These are phyloP conservation scores for Glareola pratincola DNA, from an alignment of 2,113 vertebrate genomes.

Conservation along the genomic window DNA sequence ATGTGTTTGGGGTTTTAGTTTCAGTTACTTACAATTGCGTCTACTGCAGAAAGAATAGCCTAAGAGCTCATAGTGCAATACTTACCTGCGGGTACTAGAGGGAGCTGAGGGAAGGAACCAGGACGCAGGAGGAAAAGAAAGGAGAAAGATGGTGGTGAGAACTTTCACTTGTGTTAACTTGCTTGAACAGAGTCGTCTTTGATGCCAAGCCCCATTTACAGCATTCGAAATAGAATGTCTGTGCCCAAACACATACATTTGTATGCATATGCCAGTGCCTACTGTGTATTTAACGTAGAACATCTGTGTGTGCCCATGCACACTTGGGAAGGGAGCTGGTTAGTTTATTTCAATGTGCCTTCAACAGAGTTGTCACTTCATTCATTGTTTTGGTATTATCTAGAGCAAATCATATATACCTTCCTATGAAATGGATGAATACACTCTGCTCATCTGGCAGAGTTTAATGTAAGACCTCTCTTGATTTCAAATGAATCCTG, in stretches of 20 bases:
- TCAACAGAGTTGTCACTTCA: not conserved
- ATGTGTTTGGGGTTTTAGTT: not conserved
- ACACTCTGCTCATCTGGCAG: slow-evolving; percentile 19
- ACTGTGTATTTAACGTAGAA: not conserved
- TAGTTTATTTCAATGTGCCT: not conserved
- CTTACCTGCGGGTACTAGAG: not conserved
- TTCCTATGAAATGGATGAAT: slow-evolving; percentile 4
- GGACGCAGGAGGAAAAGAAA: not conserved
- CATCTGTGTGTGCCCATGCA: not conserved
- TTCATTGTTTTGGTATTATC: slow-evolving; percentile 20
- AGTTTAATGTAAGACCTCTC: slow-evolving; percentile 31
- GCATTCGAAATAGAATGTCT: not conserved
- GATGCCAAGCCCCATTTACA: not conserved
- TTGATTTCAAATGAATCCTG: slow-evolving; percentile 50
- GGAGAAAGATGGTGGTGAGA: not conserved
- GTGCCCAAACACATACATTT: not conserved
- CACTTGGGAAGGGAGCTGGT: not conserved
- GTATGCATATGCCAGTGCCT: not conserved
- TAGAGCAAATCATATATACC: not conserved
- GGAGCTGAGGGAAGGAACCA: not conserved
- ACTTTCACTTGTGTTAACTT: not conserved
- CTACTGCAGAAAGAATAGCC: not conserved
- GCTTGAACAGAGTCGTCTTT: not conserved
- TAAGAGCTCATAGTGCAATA: not conserved
- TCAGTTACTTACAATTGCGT: not conserved